Conservation (phyloP, 2,797 vertebrate species). For the Vultur gryphus region DNA sequence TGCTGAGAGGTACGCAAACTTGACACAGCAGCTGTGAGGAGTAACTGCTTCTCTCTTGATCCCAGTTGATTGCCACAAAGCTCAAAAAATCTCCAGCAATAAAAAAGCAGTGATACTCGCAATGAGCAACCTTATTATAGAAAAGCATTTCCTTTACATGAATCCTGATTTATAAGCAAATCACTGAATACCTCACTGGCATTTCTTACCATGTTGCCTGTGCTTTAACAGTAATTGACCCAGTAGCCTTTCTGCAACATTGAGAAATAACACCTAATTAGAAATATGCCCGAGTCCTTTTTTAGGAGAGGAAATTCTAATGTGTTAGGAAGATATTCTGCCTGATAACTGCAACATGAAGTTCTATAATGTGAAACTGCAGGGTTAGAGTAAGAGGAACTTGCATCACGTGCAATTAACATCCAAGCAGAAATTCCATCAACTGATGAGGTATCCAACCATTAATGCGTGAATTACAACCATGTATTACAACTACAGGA, state of each 20-base stretch:
- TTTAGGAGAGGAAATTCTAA: background rate
- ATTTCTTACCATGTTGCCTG: background rate
- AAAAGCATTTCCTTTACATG: background rate
- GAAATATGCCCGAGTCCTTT: background rate
- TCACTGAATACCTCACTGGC: background rate
- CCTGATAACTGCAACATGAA: background rate
- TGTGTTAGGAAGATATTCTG: background rate
- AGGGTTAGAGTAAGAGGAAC: background rate
- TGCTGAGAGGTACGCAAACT: background rate
- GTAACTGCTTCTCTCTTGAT: background rate
- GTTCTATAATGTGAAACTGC: background rate
- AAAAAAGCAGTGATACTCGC: background rate
- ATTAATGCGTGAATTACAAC: background rate
- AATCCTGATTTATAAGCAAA: background rate
- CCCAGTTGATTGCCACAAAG: background rate
- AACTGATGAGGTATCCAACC: background rate
- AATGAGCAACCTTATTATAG: background rate
- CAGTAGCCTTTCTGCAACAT: background rate
- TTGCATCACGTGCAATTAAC: background rate
- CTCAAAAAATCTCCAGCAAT: background rate
- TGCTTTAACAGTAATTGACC: background rate
- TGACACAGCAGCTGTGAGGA: background rate
- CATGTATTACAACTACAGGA: background rate
- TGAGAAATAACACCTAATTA: background rate
- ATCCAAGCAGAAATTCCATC: background rate